These are phyloP conservation scores for Otis tarda DNA, from an alignment of 2,113 vertebrate species.

Conservation along the genomic window DNA sequence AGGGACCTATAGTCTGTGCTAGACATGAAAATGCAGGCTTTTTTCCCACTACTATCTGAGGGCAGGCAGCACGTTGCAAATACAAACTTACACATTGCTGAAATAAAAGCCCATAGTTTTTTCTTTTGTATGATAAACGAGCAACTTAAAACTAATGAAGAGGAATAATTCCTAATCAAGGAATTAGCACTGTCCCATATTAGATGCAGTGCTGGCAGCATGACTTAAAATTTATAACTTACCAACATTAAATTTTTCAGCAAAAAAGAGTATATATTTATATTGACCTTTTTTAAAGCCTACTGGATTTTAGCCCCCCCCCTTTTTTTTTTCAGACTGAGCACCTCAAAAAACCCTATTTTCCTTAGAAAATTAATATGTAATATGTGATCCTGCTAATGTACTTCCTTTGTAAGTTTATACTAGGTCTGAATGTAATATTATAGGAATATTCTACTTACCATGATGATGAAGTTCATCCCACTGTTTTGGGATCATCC, in stretches of 20 bases:
- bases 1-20: background rate
- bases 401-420: background rate
- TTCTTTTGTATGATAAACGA: background rate
- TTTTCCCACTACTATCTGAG: background rate
- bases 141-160: background rate
- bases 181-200: background rate
- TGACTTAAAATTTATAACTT: background rate
- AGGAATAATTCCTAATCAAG: background rate
- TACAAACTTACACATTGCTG: rapidly evolving
- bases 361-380: background rate
- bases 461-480: background rate
- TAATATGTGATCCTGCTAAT: background rate
- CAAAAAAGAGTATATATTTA: background rate
- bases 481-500: background rate
- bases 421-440: background rate
- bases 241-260: background rate
- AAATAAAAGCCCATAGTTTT: background rate
- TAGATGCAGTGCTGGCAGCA: background rate
- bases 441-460: background rate
- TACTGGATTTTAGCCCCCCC: background rate
- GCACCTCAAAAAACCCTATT: background rate
- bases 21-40: background rate
- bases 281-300: background rate
- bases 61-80: background rate
- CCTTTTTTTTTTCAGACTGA: background rate